A percentile compares a stretch with the other conserved stretches of the same genome.
phyloP scores from a whole-genome alignment of 1,140 invertebrate species.

The Meloidogyne hapla region DNA sequence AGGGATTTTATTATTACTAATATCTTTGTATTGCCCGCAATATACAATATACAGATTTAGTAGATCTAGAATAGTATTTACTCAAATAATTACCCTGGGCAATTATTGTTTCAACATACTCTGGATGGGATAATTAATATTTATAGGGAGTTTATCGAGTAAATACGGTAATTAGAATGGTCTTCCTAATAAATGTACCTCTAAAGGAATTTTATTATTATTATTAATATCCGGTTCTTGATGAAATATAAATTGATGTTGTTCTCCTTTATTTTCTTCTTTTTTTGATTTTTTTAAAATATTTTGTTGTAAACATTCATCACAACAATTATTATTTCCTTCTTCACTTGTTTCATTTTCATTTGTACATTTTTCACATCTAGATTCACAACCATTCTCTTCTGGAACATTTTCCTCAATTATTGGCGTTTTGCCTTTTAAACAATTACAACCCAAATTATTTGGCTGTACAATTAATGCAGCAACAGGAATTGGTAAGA shows the following conservation, averaged over 20 bases:
- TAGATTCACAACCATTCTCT: neutral
- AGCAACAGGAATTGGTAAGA: neutral
- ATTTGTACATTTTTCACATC: neutral
- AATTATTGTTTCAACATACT: too few relatives aligned
- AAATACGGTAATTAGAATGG: too few relatives aligned
- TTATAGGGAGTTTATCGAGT: too few relatives aligned
- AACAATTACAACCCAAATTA: neutral
- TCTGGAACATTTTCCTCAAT: neutral
- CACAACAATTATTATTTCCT: neutral
- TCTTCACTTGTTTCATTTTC: conserved; percentile 3
- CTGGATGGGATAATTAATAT: too few relatives aligned
- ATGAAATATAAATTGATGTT: neutral
- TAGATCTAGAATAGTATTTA: too few relatives aligned
- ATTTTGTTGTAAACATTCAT: neutral
- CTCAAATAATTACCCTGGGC: too few relatives aligned
- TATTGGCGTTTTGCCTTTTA: neutral
- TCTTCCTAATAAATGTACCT: neutral
- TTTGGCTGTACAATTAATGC: neutral
- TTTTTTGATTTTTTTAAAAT: neutral
- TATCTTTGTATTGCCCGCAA: too few relatives aligned
- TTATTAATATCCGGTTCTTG: neutral
- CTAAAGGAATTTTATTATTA: neutral
- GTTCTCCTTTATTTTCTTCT: neutral
- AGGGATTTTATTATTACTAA: too few relatives aligned
- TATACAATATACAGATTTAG: too few relatives aligned